phyloP scores from a whole-genome alignment of 2,797 vertebrate genomes.

The Lepilemur septentrionalis region DNA sequence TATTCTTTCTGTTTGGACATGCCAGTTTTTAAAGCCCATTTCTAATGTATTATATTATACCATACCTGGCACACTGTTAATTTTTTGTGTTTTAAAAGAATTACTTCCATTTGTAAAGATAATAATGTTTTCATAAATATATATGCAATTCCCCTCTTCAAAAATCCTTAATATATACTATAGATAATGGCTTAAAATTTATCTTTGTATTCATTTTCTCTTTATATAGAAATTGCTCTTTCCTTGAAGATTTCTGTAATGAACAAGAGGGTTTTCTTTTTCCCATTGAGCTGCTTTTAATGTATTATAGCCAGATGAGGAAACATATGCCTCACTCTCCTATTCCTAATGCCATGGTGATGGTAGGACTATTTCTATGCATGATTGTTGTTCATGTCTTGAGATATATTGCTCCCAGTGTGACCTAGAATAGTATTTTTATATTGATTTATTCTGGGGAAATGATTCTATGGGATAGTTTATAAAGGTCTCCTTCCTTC shows the following conservation, averaged over 20 bases:
- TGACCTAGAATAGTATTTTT: neutral
- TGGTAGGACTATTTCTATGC: neutral
- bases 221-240: neutral
- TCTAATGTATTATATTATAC: neutral
- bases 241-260: slow-evolving; percentile 44
- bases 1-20: neutral
- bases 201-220: neutral
- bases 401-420: slow-evolving; percentile 39
- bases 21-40: neutral
- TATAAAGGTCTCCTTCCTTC: slow-evolving; percentile 9
- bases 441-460: slow-evolving; percentile 50
- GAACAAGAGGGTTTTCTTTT: neutral
- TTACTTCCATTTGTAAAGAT: neutral
- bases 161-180: neutral
- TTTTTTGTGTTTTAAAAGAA: slow-evolving; percentile 34
- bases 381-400: slow-evolving; percentile 30
- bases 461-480: slow-evolving; percentile 2
- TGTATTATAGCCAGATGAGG: neutral
- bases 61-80: neutral
- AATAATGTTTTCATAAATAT: neutral
- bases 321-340: neutral
- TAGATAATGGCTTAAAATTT: neutral
- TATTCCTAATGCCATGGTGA: slow-evolving; percentile 40
- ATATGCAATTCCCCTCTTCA: neutral
- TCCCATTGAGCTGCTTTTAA: neutral